Evolutionary conservation across 2,797 vertebrate genomes (phyloP).

Genomic region (Arctocebus calabarensis): DNA sequence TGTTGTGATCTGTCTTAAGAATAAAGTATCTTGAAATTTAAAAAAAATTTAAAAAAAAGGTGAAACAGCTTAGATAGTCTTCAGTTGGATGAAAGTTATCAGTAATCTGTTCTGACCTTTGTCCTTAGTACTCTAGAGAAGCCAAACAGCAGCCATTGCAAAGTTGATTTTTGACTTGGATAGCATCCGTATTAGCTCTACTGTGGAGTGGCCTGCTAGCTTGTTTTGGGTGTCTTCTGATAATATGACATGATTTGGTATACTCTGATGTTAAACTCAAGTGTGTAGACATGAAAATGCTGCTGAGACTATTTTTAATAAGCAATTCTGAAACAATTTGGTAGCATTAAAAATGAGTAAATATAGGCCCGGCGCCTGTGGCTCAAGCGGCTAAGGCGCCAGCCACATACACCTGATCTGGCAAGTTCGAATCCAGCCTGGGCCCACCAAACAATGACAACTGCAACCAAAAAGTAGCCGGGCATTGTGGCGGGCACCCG

Average conservation of each 20-base stretch:
- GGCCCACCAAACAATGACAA: too few species aligned
- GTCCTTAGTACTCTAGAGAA: neutral
- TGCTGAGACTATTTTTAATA: neutral
- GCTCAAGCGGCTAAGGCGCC: too few species aligned
- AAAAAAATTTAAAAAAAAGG: too few species aligned
- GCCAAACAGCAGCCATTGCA: neutral
- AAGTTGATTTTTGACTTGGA: neutral
- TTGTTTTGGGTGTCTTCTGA: neutral
- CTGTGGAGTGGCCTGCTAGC: neutral
- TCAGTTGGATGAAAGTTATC: neutral
- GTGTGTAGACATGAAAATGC: slow-evolving; percentile 15
- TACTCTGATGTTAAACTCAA: neutral
- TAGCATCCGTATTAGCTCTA: neutral
- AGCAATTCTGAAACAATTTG: neutral
- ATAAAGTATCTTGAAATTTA: too few species aligned
- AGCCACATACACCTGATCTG: too few species aligned
- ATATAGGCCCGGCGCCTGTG: too few species aligned
- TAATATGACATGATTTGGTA: neutral
- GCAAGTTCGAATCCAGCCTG: too few species aligned
- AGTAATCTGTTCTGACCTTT: neutral
- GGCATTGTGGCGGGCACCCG: too few species aligned
- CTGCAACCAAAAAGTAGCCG: too few species aligned
- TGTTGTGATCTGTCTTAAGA: too few species aligned
- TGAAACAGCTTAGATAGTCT: too few species aligned
- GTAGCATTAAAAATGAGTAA: neutral